Evolutionary conservation across 2,888 invertebrate genomes (phyloP), one percentile per base, ranked within the genome.

Genomic region (Caenorhabditis japonica): DNA sequence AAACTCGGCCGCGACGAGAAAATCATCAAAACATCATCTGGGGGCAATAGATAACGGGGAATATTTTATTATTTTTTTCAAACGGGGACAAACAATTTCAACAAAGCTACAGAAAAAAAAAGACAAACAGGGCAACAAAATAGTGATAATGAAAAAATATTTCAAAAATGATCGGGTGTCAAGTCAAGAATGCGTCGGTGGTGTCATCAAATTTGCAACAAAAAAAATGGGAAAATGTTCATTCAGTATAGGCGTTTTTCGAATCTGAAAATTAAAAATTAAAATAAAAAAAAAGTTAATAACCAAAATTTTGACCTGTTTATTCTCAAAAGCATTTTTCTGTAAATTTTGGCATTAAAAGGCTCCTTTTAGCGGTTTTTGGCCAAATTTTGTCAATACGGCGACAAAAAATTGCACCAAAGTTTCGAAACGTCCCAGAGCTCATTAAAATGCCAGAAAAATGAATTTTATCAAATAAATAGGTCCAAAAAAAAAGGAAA

Each of bases 161-260:
- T 25, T 15, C 1, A 39, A 39, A 38, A n/a, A n/a, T n/a, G n/a
- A n/a, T n/a, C n/a, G n/a, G n/a, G n/a, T n/a, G n/a, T n/a, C n/a
- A n/a, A n/a, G n/a, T n/a, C n/a, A n/a, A n/a, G n/a, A n/a, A n/a
- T n/a, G n/a, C n/a, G n/a, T n/a, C n/a, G n/a, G n/a, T n/a, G n/a
- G n/a, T 53, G 17, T 39, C 7, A 15, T 39, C 23, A n/a, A 2
- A 36, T 3, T 34, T 30, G 30, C 30, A 7, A 7, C 30, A 30
- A 10, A 30, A 7, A 10, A 30, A 10, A 10, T 30, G 30, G 30
- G 5, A 19, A 25, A 30, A 17, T 10, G 10, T n/a, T 30, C 36
- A 25, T 3, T 53, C 44, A 72, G 44, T 72, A 72, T 59, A 72
- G 72, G 33, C 72, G 72, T 41, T 72, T 72, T 60, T 72, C 72